Percentiles rank a stretch among this genome's conserved stretches.
Evolutionary conservation across 1,140 invertebrate genomes (phyloP).

Genomic region (Parapsyche elsis): DNA sequence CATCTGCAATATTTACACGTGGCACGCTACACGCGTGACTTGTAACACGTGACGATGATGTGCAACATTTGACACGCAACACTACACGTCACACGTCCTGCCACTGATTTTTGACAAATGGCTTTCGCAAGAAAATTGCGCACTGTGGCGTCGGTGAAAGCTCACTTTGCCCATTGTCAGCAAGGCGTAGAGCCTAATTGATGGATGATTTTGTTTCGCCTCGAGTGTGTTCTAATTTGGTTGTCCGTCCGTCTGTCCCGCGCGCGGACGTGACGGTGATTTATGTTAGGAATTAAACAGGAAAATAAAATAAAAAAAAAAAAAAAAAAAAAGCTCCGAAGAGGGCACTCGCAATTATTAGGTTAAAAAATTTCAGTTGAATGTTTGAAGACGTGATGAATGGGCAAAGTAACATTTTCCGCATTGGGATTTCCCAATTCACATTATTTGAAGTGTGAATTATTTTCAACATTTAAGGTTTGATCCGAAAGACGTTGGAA

Average conservation of each 20-base stretch:
- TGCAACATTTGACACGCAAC: no score
- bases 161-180: background rate
- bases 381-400: background rate
- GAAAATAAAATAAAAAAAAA: background rate
- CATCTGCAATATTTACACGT: no score
- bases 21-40: background rate
- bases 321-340: background rate
- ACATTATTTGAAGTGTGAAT: no score
- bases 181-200: background rate
- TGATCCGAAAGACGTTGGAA: no score
- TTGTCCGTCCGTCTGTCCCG: background rate
- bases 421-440: no score
- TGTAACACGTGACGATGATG: background rate
- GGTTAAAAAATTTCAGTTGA: background rate
- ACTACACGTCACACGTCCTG: background rate
- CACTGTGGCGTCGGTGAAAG: background rate
- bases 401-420: background rate
- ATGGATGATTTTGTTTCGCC: conserved; percentile 12
- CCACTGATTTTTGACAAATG: conserved; percentile 7
- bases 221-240: conserved; percentile 12
- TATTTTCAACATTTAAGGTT: no score
- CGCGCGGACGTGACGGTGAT: background rate
- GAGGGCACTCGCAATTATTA: no score
- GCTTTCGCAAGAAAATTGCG: background rate
- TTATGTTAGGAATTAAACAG: conserved; percentile 8